Base-by-base conservation (phyloP, 2,888 invertebrate genomes). In the Spodoptera picta region DNA sequence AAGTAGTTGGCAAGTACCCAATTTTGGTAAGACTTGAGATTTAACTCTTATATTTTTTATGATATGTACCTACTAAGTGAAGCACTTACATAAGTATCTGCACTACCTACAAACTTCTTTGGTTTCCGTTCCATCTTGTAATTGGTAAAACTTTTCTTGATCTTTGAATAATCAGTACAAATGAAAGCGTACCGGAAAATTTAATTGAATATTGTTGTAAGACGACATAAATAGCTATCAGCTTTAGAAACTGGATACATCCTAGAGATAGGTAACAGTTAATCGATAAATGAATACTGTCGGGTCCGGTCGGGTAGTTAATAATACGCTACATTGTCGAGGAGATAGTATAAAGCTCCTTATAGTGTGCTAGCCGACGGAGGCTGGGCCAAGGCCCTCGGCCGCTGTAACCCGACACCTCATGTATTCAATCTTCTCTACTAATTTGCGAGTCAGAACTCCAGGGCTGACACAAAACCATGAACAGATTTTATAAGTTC, bases 371-470 rank as follows among this genome's bases (percentile, higher is more conserved):
- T 70, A 74, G 71, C 71, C 77, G 80, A 81, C 81, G 81, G 80
- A 75, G 83, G 86, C 77, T 85, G 84, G 83, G 85, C 87, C 85
- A 84, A 83, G 87, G 85, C 84, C 85, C 87, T 84, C 84, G 79
- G 65, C 83, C 85, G 86, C 81, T 83, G 92, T 88, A 92, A 93
- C 87, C 88, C 82, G 89, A 93, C 87, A 92, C 92, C 89, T 89
- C 88, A 88, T 92, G 91, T 91, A 88, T 89, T 89, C 86, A 89
- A 91, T 92, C 90, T 88, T 88, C 89, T 84, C 87, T 88, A 89
- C 90, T 90, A 91, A 92, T 92, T 92, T 87, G 91, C 90, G 83
- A 81, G 75, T 74, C 74, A 66, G 65, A 63, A 5, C 58, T 51
- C 41, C 80, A 91, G 91, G 92, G 92, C 55, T 92, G 87, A 54